Percentiles rank a stretch among this genome's conserved stretches.
These are phyloP conservation scores for Halictus rubicundus DNA, from an alignment of 1,140 invertebrate genomes.

Conservation along the genomic window DNA sequence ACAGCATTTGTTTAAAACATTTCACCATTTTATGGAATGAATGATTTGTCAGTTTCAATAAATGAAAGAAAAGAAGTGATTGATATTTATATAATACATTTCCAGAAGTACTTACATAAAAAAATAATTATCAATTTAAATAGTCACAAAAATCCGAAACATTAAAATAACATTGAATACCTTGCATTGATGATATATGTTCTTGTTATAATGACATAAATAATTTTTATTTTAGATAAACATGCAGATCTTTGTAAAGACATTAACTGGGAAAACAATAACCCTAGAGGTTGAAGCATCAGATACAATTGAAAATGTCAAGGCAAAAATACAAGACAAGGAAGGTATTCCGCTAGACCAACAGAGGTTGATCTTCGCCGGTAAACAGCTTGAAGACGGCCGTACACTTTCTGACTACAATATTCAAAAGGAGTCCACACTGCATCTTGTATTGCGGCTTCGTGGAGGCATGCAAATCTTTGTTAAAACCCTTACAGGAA, in stretches of 20 bases:
- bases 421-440: slow-evolving; percentile 88
- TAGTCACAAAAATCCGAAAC: too few species aligned
- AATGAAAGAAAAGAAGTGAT: too few species aligned
- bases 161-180: too few species aligned
- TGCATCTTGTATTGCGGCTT: slow-evolving; percentile 82
- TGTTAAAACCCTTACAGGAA: slow-evolving; percentile 85
- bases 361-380: slow-evolving; percentile 82
- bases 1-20: too few species aligned
- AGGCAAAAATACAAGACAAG: slow-evolving; percentile 52
- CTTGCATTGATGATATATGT: neutral
- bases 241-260: slow-evolving; percentile 80
- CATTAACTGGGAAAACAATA: slow-evolving; percentile 84
- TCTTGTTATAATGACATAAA: neutral
- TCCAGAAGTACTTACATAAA: too few species aligned
- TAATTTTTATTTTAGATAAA: slow-evolving; percentile 41
- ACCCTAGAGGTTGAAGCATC: slow-evolving; percentile 81
- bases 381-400: slow-evolving; percentile 86
- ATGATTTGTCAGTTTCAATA: too few species aligned
- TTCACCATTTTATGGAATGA: too few species aligned
- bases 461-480: slow-evolving; percentile 88
- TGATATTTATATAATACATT: too few species aligned
- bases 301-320: slow-evolving; percentile 84
- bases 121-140: too few species aligned
- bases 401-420: slow-evolving; percentile 84
- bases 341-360: slow-evolving; percentile 40